Base-by-base conservation (phyloP, 1,140 invertebrate species). In the Pseudomyrmex concolor region DNA sequence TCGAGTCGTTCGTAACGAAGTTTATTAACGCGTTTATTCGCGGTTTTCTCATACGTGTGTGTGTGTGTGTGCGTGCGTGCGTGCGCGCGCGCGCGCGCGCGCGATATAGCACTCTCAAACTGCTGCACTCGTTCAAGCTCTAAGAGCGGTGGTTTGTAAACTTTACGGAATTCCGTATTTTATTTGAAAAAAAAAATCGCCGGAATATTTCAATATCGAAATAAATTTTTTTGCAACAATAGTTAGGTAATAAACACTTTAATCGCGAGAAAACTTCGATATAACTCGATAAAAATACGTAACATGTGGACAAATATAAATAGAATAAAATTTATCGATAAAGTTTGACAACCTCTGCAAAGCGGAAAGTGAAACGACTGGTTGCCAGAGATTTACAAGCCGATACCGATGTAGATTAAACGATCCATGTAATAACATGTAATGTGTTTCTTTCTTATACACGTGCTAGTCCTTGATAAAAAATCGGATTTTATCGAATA, bases 11-110 rank as follows among this genome's bases (percentile, higher is more conserved):
- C 19, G 51, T 78, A 78, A 57, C 62, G 64, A 78, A 78, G 54
- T 78, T 78, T 78, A 78, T 78, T 78, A 78, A 55, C 54, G 67
- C 51, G 62, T 77, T 68, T 48, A 68, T 78, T 78, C 48, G 51
- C 15, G 76, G 64, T 78, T 70, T 78, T 48, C 19, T 57, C 34
- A 9, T 43, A 25, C 57, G 48, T 48, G 51, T 34, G 34, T 34
- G 5, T 34, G 34, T 25, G 3, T 4, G 15, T n/a, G n/a, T n/a
- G n/a, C n/a, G n/a, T n/a, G n/a, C n/a, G n/a, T n/a, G n/a, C n/a
- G n/a, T n/a, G n/a, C n/a, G n/a, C n/a, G n/a, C n/a, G n/a, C n/a
- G n/a, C n/a, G n/a, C n/a, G n/a, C n/a, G n/a, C n/a, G n/a, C n/a
- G n/a, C 25, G 17, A 59, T 54, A 25, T 1, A 78, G 43, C 43